phyloP scores from a whole-genome alignment of 2,888 invertebrate genomes.

The Macrophya annulata region DNA sequence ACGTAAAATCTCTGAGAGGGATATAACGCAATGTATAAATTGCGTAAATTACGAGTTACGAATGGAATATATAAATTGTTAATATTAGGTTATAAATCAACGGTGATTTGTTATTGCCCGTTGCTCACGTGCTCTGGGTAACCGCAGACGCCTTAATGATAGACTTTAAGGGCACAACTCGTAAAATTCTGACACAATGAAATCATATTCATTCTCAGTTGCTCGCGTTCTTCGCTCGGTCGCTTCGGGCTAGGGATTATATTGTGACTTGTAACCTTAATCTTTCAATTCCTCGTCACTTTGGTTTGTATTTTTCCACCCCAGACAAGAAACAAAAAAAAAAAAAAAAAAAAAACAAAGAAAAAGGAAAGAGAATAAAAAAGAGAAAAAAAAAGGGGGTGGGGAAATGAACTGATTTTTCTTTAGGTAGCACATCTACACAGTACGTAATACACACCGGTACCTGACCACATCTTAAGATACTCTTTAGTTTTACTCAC shows the following conservation, averaged over 20 bases:
- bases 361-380: background rate
- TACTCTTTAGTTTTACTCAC: background rate
- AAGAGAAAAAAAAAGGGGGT: background rate
- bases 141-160: conserved; percentile 75
- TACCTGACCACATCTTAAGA: background rate
- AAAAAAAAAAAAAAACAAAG: no score
- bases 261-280: conserved; percentile 39
- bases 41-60: conserved; percentile 45
- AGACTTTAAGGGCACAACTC: conserved; percentile 76
- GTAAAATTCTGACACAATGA: conserved; percentile 77
- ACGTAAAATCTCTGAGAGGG: background rate
- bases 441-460: background rate
- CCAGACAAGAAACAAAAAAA: background rate
- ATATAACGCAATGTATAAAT: background rate
- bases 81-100: conserved; percentile 77
- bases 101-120: conserved; percentile 67
- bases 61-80: conserved; percentile 77
- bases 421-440: background rate
- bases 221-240: conserved; percentile 32
- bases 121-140: conserved; percentile 60
- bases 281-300: conserved; percentile 41
- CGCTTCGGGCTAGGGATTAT: conserved; percentile 28
- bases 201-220: conserved; percentile 70
- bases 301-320: background rate
- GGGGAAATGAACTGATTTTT: background rate